Evolutionary conservation across 2,888 invertebrate genomes (phyloP), one percentile per base, ranked within the genome.

Genomic region (Cheilosia urbana): DNA sequence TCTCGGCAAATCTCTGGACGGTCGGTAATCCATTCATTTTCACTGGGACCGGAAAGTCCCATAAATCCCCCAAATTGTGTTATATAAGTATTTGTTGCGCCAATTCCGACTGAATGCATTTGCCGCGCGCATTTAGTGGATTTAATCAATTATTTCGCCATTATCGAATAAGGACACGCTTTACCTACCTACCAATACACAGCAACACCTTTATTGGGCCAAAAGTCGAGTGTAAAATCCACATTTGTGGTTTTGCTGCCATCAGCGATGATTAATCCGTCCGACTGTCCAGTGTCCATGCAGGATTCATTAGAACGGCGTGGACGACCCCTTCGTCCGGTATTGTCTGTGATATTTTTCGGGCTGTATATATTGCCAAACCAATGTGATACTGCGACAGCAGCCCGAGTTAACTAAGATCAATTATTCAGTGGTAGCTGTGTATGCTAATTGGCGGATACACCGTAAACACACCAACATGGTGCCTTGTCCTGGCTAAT

Each of bases 81-180:
- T 69, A 69, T 73, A 58, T 15, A 69, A 69, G 83, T 79, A 65
- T 79, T 79, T 79, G 79, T 72, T 73, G 73, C 66, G 49, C 30
- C 68, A 63, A 47, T 51, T 69, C 71, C 47, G 60, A 17, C 66
- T 53, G 60, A 68, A 69, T 55, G 69, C 77, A 45, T 62, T 47
- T 53, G 17, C 7, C 51, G 37, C 21, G 11, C 65, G 30, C 63
- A 75, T 75, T 84, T 75, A 80, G 73, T 84, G 80, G 75, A 80
- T 75, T 84, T 84, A 84, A 84, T 84, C 75, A 84, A 84, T 84
- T 84, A 84, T 84, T 75, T 84, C 75, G 42, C 60, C 71, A 75
- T 80, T 84, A 84, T 84, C 75, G 55, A 84, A 84, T 84, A 65
- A 69, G 42, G 75, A 79, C 53, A 63, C 42, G 53, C 37, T 37